These are phyloP conservation scores for Eutolmus rufibarbis DNA, from an alignment of 2,888 invertebrate genomes.

Conservation along the genomic window DNA sequence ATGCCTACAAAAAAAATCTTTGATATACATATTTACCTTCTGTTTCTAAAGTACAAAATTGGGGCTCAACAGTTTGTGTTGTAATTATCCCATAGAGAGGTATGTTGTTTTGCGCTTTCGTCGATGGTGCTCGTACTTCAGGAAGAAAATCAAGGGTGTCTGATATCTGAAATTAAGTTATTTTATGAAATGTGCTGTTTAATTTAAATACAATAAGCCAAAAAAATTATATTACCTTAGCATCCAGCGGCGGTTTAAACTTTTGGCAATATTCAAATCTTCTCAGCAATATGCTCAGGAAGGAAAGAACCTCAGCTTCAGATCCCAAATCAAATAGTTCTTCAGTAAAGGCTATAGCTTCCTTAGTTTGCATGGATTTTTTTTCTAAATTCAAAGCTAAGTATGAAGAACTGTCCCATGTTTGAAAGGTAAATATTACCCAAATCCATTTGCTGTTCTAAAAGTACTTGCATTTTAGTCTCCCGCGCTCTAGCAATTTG, in stretches of 20 bases:
- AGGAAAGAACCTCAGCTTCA: constrained; percentile 75
- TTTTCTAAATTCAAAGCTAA: constrained; percentile 58
- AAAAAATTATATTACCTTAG: constrained; percentile 53
- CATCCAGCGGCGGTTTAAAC: constrained; percentile 63
- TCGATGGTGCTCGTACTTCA: constrained; percentile 64
- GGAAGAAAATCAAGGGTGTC: constrained; percentile 67
- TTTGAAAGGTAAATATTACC: constrained; percentile 50
- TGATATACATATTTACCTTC: constrained; percentile 51
- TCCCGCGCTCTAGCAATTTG: constrained; percentile 62
- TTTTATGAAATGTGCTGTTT: neutral
- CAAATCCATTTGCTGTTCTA: constrained; percentile 65
- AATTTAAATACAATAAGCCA: neutral
- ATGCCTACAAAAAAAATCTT: constrained; percentile 16
- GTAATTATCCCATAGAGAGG: constrained; percentile 68
- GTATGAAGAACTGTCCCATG: neutral
- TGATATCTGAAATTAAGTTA: constrained; percentile 55
- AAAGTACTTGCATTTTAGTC: constrained; percentile 64
- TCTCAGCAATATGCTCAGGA: constrained; percentile 70
- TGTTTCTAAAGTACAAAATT: constrained; percentile 67
- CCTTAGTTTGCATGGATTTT: constrained; percentile 66
- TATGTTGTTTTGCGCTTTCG: constrained; percentile 61
- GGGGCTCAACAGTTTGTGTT: constrained; percentile 71
- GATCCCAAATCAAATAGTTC: constrained; percentile 72
- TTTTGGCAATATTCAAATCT: constrained; percentile 71
- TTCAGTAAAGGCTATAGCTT: constrained; percentile 71